Evolutionary conservation across 1,140 invertebrate species (phyloP).

Genomic region (Heliconius congener): DNA sequence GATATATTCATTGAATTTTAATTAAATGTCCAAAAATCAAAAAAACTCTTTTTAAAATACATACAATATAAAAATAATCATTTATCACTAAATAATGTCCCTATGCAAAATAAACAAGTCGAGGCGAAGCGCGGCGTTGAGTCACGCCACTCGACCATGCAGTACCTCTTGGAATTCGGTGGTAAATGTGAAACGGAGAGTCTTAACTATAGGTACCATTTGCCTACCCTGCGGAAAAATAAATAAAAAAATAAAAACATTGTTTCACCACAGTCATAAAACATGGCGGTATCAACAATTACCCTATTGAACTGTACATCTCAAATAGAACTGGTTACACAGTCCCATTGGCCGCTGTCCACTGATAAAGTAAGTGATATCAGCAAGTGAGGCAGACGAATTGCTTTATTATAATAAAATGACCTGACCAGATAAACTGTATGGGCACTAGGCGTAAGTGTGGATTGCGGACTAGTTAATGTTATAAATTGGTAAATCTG

Average conservation of each 20-base stretch:
- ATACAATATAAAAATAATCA: no score
- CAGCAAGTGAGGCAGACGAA: slow-evolving; percentile 15
- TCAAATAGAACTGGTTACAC: slow-evolving; percentile 25
- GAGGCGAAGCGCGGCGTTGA: no score
- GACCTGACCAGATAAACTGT: slow-evolving; percentile 21
- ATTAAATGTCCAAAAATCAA: no score
- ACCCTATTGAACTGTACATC: slow-evolving; percentile 16
- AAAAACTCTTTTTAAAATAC: no score
- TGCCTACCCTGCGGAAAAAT: background rate
- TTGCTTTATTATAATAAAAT: slow-evolving; percentile 16
- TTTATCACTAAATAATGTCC: no score
- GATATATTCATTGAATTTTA: no score
- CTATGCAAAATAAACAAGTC: no score
- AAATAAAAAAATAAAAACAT: background rate
- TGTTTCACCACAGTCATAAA: background rate
- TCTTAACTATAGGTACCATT: no score
- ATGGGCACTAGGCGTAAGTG: background rate
- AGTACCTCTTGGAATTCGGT: no score
- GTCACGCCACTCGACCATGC: no score
- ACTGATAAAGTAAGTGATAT: slow-evolving; percentile 12
- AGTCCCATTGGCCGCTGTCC: slow-evolving; percentile 17
- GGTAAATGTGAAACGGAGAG: no score
- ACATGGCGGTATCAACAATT: background rate
- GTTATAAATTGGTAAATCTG: background rate
- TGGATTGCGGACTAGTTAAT: background rate